A percentile compares a stretch with the other conserved stretches of the same genome.
These are phyloP conservation scores for Escarpia spicata DNA, from an alignment of 2,888 invertebrate genomes.

Conservation along the genomic window DNA sequence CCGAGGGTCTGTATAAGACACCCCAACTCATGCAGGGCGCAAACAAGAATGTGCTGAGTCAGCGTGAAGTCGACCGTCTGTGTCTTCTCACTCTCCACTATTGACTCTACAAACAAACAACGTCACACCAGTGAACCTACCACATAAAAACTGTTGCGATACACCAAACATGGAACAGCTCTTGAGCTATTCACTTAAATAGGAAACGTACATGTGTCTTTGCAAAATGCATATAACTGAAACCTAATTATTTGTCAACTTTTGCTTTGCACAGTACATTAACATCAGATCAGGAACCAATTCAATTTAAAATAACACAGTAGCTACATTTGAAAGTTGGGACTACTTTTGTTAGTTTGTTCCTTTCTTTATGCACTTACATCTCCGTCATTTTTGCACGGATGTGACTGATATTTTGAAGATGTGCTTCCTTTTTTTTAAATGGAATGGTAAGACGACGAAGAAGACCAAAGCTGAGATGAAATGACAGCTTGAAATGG, in stretches of 20 bases:
- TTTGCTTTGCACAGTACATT: too few relatives aligned
- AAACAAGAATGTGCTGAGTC: slow-evolving; percentile 71
- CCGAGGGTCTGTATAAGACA: slow-evolving; percentile 89
- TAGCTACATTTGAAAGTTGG: too few relatives aligned
- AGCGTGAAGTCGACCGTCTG: slow-evolving; percentile 38
- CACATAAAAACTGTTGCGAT: background rate
- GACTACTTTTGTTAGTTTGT: too few relatives aligned
- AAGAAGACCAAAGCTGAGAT: too few relatives aligned
- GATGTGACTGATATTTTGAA: too few relatives aligned
- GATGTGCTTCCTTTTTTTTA: too few relatives aligned
- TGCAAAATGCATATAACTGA: background rate
- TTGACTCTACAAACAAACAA: background rate
- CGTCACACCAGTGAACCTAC: too few relatives aligned
- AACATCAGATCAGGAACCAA: background rate
- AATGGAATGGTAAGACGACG: too few relatives aligned
- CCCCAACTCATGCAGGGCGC: slow-evolving; percentile 93
- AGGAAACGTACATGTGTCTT: background rate
- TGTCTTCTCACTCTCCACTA: slow-evolving; percentile 25
- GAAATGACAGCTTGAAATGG: too few relatives aligned
- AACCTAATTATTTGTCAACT: background rate
- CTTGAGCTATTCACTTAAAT: too few relatives aligned
- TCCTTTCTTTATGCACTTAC: too few relatives aligned
- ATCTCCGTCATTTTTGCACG: too few relatives aligned
- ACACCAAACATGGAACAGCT: background rate
- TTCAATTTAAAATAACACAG: background rate